phyloP scores from a whole-genome alignment of 1,140 invertebrate genomes.

The Drosophila willistoni region DNA sequence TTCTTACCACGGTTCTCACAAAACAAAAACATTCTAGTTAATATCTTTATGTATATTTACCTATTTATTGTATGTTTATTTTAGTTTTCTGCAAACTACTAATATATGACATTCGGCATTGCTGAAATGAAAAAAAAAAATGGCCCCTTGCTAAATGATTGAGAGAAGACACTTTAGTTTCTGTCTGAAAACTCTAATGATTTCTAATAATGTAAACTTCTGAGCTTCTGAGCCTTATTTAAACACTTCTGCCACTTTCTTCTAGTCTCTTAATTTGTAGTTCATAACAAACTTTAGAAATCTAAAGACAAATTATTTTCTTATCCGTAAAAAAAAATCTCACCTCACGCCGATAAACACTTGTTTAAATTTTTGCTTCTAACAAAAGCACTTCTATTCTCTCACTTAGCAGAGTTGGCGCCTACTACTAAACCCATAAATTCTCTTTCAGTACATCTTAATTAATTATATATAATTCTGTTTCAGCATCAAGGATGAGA shows the following conservation, averaged over 20 bases:
- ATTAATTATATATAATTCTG: slow-evolving; percentile 54
- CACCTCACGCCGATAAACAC: not conserved
- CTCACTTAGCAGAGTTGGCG: slow-evolving; percentile 7
- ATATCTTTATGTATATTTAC: slow-evolving; percentile 31
- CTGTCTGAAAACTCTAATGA: slow-evolving; percentile 9
- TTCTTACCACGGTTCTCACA: slow-evolving; percentile 4
- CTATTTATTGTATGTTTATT: slow-evolving; percentile 39
- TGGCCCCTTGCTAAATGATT: slow-evolving; percentile 1
- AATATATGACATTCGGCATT: slow-evolving; percentile 44
- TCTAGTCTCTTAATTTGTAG: too few species aligned
- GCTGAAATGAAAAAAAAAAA: slow-evolving; percentile 32
- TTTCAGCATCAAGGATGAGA: slow-evolving; percentile 50
- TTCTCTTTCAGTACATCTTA: slow-evolving; percentile 57
- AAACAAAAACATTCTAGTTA: not conserved
- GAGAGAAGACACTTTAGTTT: slow-evolving; percentile 16
- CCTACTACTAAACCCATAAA: slow-evolving; percentile 24
- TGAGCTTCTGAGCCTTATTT: too few species aligned
- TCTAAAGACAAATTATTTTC: not conserved
- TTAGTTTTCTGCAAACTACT: slow-evolving; percentile 54
- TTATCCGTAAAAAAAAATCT: not conserved
- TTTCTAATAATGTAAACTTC: not conserved
- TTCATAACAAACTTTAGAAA: not conserved
- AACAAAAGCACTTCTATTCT: slow-evolving; percentile 17
- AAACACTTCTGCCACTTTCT: too few species aligned
- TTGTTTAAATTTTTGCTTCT: not conserved